Evolutionary conservation across 2,888 invertebrate genomes (phyloP), one percentile per base, ranked within the genome.

Genomic region (Nephrocerus scutellatus): DNA sequence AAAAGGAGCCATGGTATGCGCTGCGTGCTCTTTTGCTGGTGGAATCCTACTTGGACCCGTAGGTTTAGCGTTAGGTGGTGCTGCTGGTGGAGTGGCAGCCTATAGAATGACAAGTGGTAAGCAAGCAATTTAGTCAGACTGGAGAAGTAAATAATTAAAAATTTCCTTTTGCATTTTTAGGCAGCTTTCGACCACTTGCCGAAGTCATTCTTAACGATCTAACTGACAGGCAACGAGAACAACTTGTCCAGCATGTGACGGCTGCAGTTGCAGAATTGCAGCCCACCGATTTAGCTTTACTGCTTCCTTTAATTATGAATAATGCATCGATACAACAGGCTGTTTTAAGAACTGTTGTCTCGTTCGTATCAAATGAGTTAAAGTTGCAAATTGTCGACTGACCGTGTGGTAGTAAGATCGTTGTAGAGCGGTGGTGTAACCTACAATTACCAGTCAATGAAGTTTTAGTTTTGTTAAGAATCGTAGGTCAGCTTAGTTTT

Each of bases 191-290:
- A n/a, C 58, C 68, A 0, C 41, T 66, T 30, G 60, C 58, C n/a
- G 63, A 66, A 36, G 55, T 68, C 2, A 53, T 68, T n/a, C 45
- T 60, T 4, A 59, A 66, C 35, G 68, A 68, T 39, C 42, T 68
- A 21, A 64, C 55, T 1, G 57, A 59, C 15, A 20, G 22, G 0
- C 63, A 68, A 40, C 56, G 56, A 8, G 59, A 64, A 42, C 45
- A 49, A 25, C 46, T 68, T 13, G 53, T 60, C 1, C 50, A 56
- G 13, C 60, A 62, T 48, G 55, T 68, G 1, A 43, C 53, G 4
- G 52, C 34, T 7, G 64, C 67, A 1, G 49, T 67, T 3, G 53
- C 54, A 2, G 54, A 65, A n/a, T 21, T 67, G 1, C 53, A 59
- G 20, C 53, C 60, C 13, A 47, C 57, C 2, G 68, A 68, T 48